Conservation (phyloP, 2,888 invertebrate species). For the Agrochola circellaris region DNA sequence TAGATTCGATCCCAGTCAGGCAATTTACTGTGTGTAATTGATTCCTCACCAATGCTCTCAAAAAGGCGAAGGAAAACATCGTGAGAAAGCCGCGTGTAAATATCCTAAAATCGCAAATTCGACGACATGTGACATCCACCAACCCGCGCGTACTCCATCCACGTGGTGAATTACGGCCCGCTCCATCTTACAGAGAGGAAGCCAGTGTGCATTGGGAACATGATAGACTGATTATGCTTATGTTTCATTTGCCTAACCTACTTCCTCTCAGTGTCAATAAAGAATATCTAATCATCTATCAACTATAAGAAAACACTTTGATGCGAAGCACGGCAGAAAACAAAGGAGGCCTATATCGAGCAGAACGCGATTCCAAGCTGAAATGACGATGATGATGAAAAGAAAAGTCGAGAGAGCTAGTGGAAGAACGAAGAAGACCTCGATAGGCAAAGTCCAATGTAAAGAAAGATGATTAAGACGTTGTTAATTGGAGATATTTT, state of each 20-base stretch:
- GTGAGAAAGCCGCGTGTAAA: neutral
- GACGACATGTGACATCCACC: neutral
- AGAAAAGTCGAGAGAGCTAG: neutral
- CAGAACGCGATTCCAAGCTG: neutral
- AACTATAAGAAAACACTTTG: neutral
- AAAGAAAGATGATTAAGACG: neutral
- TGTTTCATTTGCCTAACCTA: too few relatives aligned
- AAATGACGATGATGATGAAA: neutral
- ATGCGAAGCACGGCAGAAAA: too few relatives aligned
- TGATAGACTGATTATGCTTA: neutral
- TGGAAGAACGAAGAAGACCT: neutral
- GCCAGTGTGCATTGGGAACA: neutral
- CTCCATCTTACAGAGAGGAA: neutral
- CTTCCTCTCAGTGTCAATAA: neutral
- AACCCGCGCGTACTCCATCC: too few relatives aligned
- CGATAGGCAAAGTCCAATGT: neutral
- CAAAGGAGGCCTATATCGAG: neutral
- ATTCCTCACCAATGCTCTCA: neutral
- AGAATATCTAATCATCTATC: neutral
- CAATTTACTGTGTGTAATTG: neutral
- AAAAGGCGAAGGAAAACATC: neutral
- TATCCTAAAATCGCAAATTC: neutral
- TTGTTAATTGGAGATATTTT: too few relatives aligned
- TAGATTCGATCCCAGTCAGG: neutral
- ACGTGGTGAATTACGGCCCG: neutral